These are phyloP conservation scores for Oostethus manadensis DNA, from an alignment of 2,113 vertebrate species.

Conservation along the genomic window DNA sequence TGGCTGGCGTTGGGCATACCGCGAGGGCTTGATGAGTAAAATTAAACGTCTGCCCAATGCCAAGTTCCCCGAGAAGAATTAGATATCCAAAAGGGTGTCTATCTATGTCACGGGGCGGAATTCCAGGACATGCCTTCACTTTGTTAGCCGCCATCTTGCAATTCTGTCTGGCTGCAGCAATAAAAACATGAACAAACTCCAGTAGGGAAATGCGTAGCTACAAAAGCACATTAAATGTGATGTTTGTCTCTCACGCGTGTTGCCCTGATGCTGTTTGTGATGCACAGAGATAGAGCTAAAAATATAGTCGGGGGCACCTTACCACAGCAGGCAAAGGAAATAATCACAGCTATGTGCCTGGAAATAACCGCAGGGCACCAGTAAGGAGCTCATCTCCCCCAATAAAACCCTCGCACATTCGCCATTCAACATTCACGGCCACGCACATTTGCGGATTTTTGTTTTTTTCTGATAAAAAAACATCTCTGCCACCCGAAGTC, in stretches of 20 bases:
- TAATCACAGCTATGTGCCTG: constrained; percentile 43
- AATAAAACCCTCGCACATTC: background rate
- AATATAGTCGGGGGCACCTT: constrained; percentile 63
- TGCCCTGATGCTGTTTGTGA: constrained; percentile 53
- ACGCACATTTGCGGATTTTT: no score
- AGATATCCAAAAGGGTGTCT: constrained; percentile 3
- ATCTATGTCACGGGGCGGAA: constrained; percentile 3
- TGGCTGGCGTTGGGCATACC: constrained; percentile 51
- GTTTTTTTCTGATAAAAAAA: no score
- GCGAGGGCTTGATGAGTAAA: constrained; percentile 37
- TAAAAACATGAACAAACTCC: background rate
- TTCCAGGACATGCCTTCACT: background rate
- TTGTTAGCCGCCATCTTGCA: background rate
- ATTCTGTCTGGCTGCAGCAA: background rate
- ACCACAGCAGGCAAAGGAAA: constrained; percentile 53
- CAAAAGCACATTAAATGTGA: constrained; percentile 29
- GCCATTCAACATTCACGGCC: no score
- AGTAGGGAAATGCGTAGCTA: background rate
- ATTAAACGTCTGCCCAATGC: constrained; percentile 27
- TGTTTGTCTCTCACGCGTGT: constrained; percentile 42
- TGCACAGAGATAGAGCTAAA: constrained; percentile 71
- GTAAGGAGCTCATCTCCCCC: background rate
- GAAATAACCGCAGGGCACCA: constrained; percentile 11
- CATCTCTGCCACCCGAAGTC: no score
- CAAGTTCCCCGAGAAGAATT: constrained; percentile 9